These are phyloP conservation scores for Anastatus disparis DNA, from an alignment of 1,140 invertebrate species.

Conservation along the genomic window DNA sequence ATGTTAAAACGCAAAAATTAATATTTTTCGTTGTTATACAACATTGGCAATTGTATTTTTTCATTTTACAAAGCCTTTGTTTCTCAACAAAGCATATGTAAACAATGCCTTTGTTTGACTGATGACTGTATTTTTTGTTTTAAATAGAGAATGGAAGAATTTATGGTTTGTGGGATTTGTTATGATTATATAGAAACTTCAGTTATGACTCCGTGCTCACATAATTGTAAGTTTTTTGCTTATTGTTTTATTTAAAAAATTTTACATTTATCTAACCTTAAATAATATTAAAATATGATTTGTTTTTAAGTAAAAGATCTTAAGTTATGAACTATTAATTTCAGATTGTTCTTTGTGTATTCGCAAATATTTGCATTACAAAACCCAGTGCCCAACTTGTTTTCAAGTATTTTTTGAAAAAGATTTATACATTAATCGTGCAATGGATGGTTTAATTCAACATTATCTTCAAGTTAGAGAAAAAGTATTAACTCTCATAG, in stretches of 20 bases:
- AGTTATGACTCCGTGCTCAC: slow-evolving; percentile 64
- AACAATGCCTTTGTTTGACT: neutral
- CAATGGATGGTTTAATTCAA: slow-evolving; percentile 62
- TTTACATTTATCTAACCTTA: too few species aligned
- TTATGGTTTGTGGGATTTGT: slow-evolving; percentile 64
- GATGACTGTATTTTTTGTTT: neutral
- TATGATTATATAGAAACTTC: slow-evolving; percentile 65
- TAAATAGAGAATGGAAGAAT: slow-evolving; percentile 61
- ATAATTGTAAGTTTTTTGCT: slow-evolving; percentile 62
- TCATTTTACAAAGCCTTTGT: neutral
- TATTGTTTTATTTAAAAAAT: neutral
- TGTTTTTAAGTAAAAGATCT: neutral
- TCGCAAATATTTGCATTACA: slow-evolving; percentile 68
- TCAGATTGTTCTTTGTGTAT: slow-evolving; percentile 72
- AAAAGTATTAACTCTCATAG: slow-evolving; percentile 52
- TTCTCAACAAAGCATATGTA: neutral
- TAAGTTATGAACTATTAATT: slow-evolving; percentile 32
- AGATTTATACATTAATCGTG: slow-evolving; percentile 66
- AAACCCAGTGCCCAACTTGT: slow-evolving; percentile 69
- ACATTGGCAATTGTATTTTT: neutral
- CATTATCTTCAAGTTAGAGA: slow-evolving; percentile 58
- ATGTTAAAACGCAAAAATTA: neutral
- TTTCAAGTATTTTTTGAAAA: slow-evolving; percentile 66
- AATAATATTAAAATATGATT: neutral
- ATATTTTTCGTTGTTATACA: neutral